Base-by-base conservation (phyloP, 2,888 invertebrate genomes). In the Eupithecia vulgata region DNA sequence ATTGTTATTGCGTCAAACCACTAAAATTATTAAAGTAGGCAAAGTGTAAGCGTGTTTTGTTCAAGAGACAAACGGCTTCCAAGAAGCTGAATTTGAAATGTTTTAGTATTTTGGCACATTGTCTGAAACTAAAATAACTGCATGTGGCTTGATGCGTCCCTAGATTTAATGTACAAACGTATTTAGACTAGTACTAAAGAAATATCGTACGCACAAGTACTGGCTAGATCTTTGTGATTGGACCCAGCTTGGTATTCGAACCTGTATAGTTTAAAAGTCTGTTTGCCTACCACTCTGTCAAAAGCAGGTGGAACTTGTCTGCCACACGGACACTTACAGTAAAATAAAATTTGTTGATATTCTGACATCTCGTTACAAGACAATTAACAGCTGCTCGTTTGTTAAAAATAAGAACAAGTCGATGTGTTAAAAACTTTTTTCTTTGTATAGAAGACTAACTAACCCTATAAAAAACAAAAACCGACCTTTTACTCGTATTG, bases 31-130 rank as follows among this genome's bases (percentile, higher is more conserved):
- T 52, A 52, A n/a, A 48, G 48, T n/a, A n/a, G 40, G 48, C n/a
- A 45, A 45, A n/a, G 7, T 17, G n/a, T n/a, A 7, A 67, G 68
- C 35, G 68, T 65, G 70, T 61, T 65, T 61, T 40, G 59, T 73
- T 71, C 35, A 61, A 61, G 67, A 70, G 76, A 72, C 64, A 71
- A 35, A 25, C 48, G 45, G 45, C 71, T 79, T 76, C 68, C 15
- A 67, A 72, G 71, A 74, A 71, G 72, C 69, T 67, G 62, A 77
- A 65, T 73, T 77, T 70, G 72, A 48, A 74, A 77, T 72, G 68
- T 52, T 67, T 65, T 70, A 69, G 71, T 67, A 71, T 74, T 78
- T 81, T 81, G 76, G 79, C 76, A 79, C 79, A 81, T 78, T 79
- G 75, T 79, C 72, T 75, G 69, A 34, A 72, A 72, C 76, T 67